phyloP scores from a whole-genome alignment of 2,888 invertebrate species.

The Athalia cordata region DNA sequence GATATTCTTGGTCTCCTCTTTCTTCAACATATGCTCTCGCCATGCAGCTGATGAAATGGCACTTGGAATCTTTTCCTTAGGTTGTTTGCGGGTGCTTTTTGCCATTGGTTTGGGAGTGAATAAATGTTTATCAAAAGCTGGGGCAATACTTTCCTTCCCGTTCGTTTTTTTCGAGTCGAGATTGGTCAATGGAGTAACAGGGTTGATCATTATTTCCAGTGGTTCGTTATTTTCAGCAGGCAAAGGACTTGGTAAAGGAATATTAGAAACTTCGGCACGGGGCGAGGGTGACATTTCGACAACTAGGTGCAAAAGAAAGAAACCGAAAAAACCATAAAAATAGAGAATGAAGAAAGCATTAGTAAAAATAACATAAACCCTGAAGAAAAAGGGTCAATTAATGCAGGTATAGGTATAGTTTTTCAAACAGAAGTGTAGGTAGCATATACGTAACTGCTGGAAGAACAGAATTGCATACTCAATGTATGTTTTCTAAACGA shows the following conservation, averaged over 20 bases:
- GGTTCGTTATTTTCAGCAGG: neutral
- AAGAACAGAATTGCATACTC: too few species aligned
- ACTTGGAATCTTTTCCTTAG: neutral
- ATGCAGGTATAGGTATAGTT: too few species aligned
- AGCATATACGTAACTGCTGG: too few species aligned
- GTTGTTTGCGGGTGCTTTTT: conserved; percentile 6
- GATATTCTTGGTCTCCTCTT: neutral
- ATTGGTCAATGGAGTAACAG: neutral
- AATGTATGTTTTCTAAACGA: neutral
- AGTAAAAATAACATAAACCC: neutral
- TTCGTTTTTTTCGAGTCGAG: neutral
- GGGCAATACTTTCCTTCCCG: neutral
- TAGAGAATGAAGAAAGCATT: neutral
- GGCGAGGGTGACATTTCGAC: neutral
- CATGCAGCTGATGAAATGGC: neutral
- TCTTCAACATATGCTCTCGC: neutral
- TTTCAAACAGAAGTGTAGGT: too few species aligned
- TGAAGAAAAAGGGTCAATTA: neutral
- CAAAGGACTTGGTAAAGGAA: conserved; percentile 12
- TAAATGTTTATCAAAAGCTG: conserved; percentile 3
- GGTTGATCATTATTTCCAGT: neutral
- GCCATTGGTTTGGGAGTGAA: neutral
- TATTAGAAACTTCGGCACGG: neutral
- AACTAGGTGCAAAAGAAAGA: neutral
- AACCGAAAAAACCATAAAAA: neutral